These are phyloP conservation scores for Bufo bufo DNA, from an alignment of 2,113 vertebrate genomes.

Conservation along the genomic window DNA sequence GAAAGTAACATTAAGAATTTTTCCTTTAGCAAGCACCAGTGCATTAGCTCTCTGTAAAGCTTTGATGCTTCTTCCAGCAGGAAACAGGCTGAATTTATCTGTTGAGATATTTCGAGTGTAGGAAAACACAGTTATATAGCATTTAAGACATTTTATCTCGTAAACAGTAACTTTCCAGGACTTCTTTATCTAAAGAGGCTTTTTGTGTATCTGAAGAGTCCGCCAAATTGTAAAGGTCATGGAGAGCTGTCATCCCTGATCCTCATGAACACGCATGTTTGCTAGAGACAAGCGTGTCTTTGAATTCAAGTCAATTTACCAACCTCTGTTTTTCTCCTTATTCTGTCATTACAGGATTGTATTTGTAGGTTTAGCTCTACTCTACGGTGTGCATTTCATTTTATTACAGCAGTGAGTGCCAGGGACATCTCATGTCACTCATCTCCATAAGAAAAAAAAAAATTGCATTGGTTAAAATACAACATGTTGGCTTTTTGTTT, in stretches of 20 bases:
- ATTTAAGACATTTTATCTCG: not conserved
- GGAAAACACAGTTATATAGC: constrained; percentile 22
- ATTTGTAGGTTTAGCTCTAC: not conserved
- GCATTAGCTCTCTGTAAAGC: constrained; percentile 18
- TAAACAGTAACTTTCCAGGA: not conserved
- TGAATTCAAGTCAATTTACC: not conserved
- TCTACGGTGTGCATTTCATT: not conserved
- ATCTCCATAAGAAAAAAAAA: not conserved
- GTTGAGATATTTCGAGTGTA: constrained; percentile 29
- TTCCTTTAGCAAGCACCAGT: constrained; percentile 24
- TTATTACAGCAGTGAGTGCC: not conserved
- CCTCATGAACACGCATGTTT: not conserved
- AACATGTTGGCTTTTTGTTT: not conserved
- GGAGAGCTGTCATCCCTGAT: not conserved
- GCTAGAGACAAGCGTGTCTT: not conserved
- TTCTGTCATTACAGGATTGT: not conserved
- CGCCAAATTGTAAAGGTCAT: not conserved
- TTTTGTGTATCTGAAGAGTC: not conserved
- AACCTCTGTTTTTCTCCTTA: not conserved
- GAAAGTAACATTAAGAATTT: constrained; percentile 49
- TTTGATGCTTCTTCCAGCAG: constrained; percentile 37
- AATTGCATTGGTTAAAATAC: not conserved
- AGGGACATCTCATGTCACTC: not conserved
- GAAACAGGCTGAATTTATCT: constrained; percentile 31
- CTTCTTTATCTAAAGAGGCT: not conserved